These are phyloP conservation scores for Dorcus hopei DNA, from an alignment of 2,888 invertebrate genomes.

Conservation along the genomic window DNA sequence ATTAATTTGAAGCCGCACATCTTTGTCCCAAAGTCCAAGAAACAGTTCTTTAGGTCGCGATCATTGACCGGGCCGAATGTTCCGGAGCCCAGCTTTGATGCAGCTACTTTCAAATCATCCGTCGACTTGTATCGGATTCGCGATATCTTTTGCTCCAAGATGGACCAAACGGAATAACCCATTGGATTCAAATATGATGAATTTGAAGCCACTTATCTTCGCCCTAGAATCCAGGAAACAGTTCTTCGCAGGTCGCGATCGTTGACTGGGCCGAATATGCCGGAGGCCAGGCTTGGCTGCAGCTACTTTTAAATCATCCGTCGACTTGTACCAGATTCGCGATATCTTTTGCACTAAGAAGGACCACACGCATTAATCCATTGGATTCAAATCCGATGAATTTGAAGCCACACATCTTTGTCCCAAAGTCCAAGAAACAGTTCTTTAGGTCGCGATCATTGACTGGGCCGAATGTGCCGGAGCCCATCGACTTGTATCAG, in stretches of 20 bases:
- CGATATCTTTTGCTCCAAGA: background rate
- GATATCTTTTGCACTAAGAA: background rate
- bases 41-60: background rate
- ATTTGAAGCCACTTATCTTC: background rate
- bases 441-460: background rate
- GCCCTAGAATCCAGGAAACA: background rate
- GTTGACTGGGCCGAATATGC: background rate
- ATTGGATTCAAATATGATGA: background rate
- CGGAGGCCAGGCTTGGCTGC: background rate
- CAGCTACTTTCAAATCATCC: background rate
- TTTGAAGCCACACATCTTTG: background rate
- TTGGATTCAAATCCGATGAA: background rate
- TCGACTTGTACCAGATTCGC: background rate
- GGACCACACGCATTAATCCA: background rate
- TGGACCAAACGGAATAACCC: background rate
- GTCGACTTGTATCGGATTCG: background rate
- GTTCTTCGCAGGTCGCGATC: background rate
- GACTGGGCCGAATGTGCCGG: background rate
- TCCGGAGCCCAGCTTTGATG: background rate
- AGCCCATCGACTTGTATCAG: background rate
- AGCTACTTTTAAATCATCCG: background rate
- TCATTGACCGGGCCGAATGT: background rate
- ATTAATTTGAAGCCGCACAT: background rate
- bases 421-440: background rate
- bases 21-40: background rate